phyloP scores from a whole-genome alignment of 2,797 vertebrate genomes.

The Urosaurus nigricauda region DNA sequence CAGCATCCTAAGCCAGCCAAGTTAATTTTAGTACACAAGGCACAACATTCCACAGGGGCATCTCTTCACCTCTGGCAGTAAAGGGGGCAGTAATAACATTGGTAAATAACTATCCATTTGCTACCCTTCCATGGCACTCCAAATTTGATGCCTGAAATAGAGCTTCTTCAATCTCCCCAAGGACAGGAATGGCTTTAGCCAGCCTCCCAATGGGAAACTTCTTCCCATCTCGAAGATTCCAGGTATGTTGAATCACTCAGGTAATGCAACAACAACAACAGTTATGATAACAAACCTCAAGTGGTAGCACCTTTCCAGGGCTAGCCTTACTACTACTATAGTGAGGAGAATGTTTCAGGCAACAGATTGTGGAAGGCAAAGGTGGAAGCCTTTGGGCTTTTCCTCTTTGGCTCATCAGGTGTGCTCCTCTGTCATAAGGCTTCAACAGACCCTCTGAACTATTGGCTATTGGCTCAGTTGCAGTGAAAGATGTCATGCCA shows the following conservation, averaged over 20 bases:
- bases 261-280: not conserved
- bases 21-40: not conserved
- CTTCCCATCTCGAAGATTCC: not conserved
- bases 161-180: not conserved
- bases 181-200: not conserved
- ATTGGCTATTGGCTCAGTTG: too few relatives aligned
- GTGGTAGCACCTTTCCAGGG: too few relatives aligned
- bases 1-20: not conserved
- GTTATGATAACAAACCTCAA: too few relatives aligned
- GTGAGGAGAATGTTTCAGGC: too few relatives aligned
- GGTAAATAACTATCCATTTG: not conserved
- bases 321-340: too few relatives aligned
- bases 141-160: not conserved
- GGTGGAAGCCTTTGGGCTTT: not conserved
- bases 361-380: not conserved
- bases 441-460: not conserved
- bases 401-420: not conserved
- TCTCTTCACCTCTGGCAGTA: not conserved
- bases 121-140: not conserved
- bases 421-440: not conserved
- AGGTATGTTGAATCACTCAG: not conserved
- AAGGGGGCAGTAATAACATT: not conserved
- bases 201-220: not conserved
- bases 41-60: not conserved
- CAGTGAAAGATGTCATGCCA: too few relatives aligned